Evolutionary conservation across 2,797 vertebrate genomes (phyloP), one percentile per base, ranked within the genome.

Genomic region (Centroberyx gerrardi): DNA sequence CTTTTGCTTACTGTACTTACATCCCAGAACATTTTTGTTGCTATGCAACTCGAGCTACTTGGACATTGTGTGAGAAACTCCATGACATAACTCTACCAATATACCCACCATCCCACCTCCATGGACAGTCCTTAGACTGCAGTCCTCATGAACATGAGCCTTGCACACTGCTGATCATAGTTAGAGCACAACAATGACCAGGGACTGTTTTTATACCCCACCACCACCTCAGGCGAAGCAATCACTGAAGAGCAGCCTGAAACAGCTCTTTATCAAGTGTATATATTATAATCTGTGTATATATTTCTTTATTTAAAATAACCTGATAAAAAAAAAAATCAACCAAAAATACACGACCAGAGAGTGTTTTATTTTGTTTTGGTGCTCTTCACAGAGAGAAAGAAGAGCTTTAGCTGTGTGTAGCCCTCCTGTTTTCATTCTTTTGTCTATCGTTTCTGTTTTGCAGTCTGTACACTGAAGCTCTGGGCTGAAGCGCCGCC

Each of bases 251-350:
- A 90, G 88, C 70, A 83, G 80, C 83, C 73, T 48, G 54, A 76
- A 80, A 78, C 70, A 67, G 79, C 83, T 91, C 76, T 92, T 80
- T 80, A 69, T 63, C 74, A 74, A 86, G 81, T 95, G 93, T 95
- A 95, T 74, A 95, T 95, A 95, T 90, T 85, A 92, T 86, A 86
- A 77, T 90, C 87, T 92, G 55, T 93, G 93, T 95, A 94, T 89
- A 95, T 95, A 94, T 92, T 93, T 93, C 91, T 91, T 90, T 95
- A 95, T 95, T 95, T 95, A 94, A 95, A 93, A 91, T 88, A 88
- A 88, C 81, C 84, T 22, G 9, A 72, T 73, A 40, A 42, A 75
- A 81, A 78, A 81, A 82, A 71, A 62, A 40, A 17, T 53, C 38
- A 68, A 61, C 17, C 33, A 81, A 75, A 89, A 86, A 77, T 2